Conservation (phyloP, 2,113 vertebrate species). For the Forbesichthys agassizii region DNA sequence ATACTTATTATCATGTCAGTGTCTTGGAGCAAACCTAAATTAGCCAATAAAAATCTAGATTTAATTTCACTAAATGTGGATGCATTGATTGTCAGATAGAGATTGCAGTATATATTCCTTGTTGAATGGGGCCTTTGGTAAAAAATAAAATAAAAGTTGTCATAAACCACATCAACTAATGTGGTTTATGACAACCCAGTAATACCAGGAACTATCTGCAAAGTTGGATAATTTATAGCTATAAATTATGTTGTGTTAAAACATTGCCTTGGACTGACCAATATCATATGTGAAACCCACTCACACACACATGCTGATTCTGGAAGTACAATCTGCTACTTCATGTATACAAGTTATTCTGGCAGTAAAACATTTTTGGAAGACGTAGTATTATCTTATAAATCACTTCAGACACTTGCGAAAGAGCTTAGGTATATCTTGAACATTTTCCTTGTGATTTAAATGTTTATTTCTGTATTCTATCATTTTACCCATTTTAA, state of each 20-base stretch:
- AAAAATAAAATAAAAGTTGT: background rate
- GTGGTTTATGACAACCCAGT: conserved; percentile 21
- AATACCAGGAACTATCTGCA: conserved; percentile 47
- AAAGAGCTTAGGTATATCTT: too few relatives aligned
- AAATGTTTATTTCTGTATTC: too few relatives aligned
- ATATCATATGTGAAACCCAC: conserved; percentile 44
- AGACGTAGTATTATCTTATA: background rate
- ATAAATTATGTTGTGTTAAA: conserved; percentile 51
- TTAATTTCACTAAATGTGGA: conserved; percentile 13
- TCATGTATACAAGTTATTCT: background rate
- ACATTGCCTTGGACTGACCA: conserved; percentile 49
- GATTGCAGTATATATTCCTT: conserved; percentile 7
- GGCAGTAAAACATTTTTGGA: background rate
- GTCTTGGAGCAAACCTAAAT: background rate
- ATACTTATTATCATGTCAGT: conserved; percentile 19
- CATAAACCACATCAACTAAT: conserved; percentile 6
- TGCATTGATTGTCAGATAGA: conserved; percentile 13
- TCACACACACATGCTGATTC: background rate
- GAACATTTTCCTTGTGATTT: too few relatives aligned
- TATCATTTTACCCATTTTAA: too few relatives aligned
- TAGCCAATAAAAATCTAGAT: background rate
- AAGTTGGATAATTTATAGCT: conserved; percentile 42
- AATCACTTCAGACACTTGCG: too few relatives aligned
- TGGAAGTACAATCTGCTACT: background rate
- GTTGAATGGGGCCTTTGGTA: background rate